A percentile compares a stretch with the other conserved stretches of the same genome.
These are phyloP conservation scores for Itoplectis maculator DNA, from an alignment of 2,888 invertebrate species.

Conservation along the genomic window DNA sequence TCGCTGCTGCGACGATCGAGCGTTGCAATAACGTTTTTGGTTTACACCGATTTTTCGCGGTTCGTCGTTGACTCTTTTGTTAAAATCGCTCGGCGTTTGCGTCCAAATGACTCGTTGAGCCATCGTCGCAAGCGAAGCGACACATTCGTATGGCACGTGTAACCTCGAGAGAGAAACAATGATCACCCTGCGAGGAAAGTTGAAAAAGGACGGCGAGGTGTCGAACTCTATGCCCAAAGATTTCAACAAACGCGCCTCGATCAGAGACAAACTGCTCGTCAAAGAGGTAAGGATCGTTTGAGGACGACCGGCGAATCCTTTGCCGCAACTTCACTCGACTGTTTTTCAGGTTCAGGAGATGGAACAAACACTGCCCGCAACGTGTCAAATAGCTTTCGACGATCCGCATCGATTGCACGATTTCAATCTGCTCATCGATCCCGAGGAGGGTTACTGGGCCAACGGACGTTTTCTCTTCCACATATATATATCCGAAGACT, in stretches of 20 bases:
- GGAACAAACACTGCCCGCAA: conserved; percentile 92
- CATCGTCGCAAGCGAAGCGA: no score
- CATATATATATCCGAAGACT: conserved; percentile 95
- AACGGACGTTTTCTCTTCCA: conserved; percentile 95
- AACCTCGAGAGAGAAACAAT: conserved; percentile 81
- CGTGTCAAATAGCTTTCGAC: conserved; percentile 92
- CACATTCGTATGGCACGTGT: conserved; percentile 36
- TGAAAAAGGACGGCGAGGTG: conserved; percentile 88
- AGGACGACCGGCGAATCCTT: no score
- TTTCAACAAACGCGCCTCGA: conserved; percentile 88
- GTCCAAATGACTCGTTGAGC: neutral
- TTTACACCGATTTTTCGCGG: no score
- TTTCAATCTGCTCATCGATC: conserved; percentile 91
- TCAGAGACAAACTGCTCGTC: conserved; percentile 91
- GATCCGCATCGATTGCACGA: conserved; percentile 93
- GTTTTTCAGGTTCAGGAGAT: conserved; percentile 89
- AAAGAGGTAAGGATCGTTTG: conserved; percentile 88
- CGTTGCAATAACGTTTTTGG: no score
- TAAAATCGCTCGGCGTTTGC: neutral
- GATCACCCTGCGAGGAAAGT: conserved; percentile 91
- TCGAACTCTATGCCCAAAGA: conserved; percentile 78
- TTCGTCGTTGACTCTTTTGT: neutral
- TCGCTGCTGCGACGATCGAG: no score
- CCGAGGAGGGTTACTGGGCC: conserved; percentile 95
- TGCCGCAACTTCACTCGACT: neutral